A percentile compares a stretch with the other conserved stretches of the same genome.
phyloP scores from a whole-genome alignment of 2,797 vertebrate genomes.

The Novumbra hubbsi region DNA sequence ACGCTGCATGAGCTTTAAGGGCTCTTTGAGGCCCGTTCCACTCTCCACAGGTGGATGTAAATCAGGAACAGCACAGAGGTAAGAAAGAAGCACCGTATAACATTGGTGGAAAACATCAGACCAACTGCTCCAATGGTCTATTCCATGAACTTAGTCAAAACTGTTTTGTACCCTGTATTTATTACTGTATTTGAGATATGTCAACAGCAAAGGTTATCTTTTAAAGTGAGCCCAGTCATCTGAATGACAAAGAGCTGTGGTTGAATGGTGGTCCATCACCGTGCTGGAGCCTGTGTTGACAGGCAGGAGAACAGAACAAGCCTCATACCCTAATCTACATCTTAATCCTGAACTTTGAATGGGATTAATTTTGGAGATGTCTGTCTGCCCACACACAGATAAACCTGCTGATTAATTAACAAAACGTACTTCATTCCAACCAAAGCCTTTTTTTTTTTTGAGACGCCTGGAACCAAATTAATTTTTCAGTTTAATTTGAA shows the following conservation, averaged over 20 bases:
- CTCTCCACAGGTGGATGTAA: background rate
- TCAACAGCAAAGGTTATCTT: slow-evolving; percentile 4
- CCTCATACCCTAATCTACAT: slow-evolving; percentile 59
- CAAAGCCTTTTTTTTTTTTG: slow-evolving; percentile 62
- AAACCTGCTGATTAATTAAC: slow-evolving; percentile 80
- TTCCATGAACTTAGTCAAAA: too few species aligned
- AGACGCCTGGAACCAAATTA: slow-evolving; percentile 69
- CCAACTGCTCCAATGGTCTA: too few species aligned
- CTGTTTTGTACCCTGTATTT: too few species aligned
- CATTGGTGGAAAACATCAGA: too few species aligned
- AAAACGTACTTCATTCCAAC: slow-evolving; percentile 56
- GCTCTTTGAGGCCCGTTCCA: background rate
- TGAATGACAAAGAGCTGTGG: slow-evolving; percentile 20
- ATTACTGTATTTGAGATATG: too few species aligned
- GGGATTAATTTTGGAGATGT: slow-evolving; percentile 63
- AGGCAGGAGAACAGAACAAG: slow-evolving; percentile 3
- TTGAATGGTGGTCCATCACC: slow-evolving; percentile 39
- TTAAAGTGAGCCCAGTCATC: slow-evolving; percentile 48
- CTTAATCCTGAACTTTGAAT: slow-evolving; percentile 63
- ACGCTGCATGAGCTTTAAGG: background rate
- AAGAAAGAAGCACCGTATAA: too few species aligned
- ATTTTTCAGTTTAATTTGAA: slow-evolving; percentile 76
- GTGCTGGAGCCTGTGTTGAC: slow-evolving; percentile 11
- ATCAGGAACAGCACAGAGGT: too few species aligned
- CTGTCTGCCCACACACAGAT: slow-evolving; percentile 65